A percentile compares a stretch with the other conserved stretches of the same genome.
phyloP scores from a whole-genome alignment of 2,797 vertebrate genomes.

The Telmatherina bonti region DNA sequence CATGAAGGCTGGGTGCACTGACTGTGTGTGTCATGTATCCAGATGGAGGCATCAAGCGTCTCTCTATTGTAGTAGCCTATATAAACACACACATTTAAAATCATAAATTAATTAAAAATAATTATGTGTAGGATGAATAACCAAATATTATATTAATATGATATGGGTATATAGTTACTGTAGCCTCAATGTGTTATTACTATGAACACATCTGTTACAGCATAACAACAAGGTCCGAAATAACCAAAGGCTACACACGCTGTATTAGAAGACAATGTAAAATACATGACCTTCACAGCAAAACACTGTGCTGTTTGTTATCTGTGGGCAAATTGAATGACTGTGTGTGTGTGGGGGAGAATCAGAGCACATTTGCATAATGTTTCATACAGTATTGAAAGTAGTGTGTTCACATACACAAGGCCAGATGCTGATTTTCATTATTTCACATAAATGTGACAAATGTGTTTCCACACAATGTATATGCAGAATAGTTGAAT shows the following conservation, averaged over 20 bases:
- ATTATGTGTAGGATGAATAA: not conserved
- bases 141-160: not conserved
- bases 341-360: not conserved
- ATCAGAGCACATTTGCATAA: slow-evolving; percentile 23
- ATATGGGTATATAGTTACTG: not conserved
- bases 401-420: not conserved
- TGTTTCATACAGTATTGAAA: slow-evolving; percentile 14
- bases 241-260: not conserved
- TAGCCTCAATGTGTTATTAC: slow-evolving; percentile 3
- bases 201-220: not conserved
- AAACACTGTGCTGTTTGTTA: not conserved
- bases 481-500: not conserved
- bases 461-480: not conserved
- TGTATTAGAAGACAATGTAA: not conserved
- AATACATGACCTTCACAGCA: not conserved
- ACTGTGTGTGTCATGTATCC: slow-evolving; percentile 97
- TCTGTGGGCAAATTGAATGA: slow-evolving; percentile 1
- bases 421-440: not conserved
- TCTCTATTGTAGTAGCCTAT: slow-evolving; percentile 88
- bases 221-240: not conserved
- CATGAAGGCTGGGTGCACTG: slow-evolving; percentile 94
- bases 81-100: slow-evolving; percentile 37
- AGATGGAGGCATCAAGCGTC: slow-evolving; percentile 90
- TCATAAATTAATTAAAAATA: slow-evolving; percentile 14
- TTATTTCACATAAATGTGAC: slow-evolving; percentile 7